Conservation (phyloP, 2,113 vertebrate genomes). For the Alethe castanea region DNA sequence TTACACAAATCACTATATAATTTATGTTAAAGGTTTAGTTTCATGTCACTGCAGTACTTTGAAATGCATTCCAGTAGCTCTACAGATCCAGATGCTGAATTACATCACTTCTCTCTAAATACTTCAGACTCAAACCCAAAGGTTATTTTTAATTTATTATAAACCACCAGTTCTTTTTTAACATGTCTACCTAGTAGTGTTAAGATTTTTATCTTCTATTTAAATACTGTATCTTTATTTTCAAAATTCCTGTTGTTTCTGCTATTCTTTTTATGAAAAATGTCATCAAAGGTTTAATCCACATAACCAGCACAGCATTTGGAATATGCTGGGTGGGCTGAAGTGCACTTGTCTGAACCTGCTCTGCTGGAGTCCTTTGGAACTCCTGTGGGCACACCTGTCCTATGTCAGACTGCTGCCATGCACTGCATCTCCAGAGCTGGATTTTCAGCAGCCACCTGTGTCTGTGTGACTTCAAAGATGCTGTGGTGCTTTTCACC, state of each 20-base stretch:
- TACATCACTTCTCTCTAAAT: background rate
- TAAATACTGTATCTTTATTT: conserved; percentile 22
- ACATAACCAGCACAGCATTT: background rate
- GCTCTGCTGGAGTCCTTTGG: background rate
- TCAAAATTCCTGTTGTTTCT: background rate
- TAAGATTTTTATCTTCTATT: conserved; percentile 27
- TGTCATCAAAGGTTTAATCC: background rate
- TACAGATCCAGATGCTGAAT: background rate
- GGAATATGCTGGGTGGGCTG: background rate
- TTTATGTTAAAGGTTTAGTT: background rate
- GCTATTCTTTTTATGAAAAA: background rate
- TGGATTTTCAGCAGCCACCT: background rate
- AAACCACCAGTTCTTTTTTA: conserved; percentile 53
- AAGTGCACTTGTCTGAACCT: background rate
- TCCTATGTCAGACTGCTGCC: background rate
- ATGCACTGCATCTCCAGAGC: background rate
- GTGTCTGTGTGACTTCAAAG: background rate
- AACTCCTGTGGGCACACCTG: background rate
- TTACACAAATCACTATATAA: background rate
- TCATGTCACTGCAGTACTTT: background rate
- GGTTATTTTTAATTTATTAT: conserved; percentile 64
- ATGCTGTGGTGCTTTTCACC: background rate
- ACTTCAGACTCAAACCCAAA: conserved; percentile 19
- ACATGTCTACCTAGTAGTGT: background rate
- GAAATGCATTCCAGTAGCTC: background rate